phyloP scores from a whole-genome alignment of 2,797 vertebrate species.

The Petrocephalus schoutedeni region DNA sequence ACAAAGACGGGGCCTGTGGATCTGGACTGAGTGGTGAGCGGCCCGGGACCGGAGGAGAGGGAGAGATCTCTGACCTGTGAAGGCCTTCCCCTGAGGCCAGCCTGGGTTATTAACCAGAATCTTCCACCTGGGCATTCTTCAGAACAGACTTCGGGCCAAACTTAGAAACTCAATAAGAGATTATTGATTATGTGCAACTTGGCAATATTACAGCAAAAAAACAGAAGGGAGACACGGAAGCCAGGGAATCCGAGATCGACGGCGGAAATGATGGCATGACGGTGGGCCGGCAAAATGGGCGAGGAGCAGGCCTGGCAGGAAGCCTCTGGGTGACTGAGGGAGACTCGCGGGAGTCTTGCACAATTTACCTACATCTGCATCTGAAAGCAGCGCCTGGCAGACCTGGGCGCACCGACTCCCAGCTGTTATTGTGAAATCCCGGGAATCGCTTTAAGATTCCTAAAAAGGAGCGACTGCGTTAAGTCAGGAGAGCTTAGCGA shows the following conservation, averaged over 20 bases:
- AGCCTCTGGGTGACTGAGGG: background rate
- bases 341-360: background rate
- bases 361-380: background rate
- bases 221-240: slow-evolving; percentile 40
- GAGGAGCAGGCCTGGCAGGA: background rate
- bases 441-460: slow-evolving; percentile 4
- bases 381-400: background rate
- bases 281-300: background rate
- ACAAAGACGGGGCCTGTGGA: background rate
- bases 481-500: background rate
- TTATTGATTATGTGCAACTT: slow-evolving; percentile 66
- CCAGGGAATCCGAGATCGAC: slow-evolving; percentile 25
- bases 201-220: slow-evolving; percentile 62
- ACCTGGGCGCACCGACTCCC: background rate
- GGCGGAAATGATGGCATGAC: background rate
- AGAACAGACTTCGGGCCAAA: slow-evolving; percentile 64
- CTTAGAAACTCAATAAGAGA: slow-evolving; percentile 65
- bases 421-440: background rate
- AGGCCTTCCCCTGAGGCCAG: slow-evolving; percentile 53
- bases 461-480: background rate
- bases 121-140: slow-evolving; percentile 54
- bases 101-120: slow-evolving; percentile 65
- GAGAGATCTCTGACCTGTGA: background rate
- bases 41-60: background rate
- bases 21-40: background rate